Conservation (phyloP, 35 echinoderm and acorn worm genomes). For the Nesometra sesokonis region DNA sequence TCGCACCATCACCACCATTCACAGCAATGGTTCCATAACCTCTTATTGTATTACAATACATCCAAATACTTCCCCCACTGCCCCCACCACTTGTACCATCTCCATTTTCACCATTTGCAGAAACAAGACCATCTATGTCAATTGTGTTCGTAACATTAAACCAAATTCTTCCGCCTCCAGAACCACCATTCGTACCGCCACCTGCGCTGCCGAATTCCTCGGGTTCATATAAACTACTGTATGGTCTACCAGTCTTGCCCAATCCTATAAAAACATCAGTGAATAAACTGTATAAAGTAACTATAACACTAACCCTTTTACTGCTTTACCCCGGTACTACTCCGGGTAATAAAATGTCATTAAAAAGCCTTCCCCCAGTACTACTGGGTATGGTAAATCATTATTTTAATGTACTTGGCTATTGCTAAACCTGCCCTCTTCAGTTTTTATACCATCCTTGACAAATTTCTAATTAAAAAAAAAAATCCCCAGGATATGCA, state of each 20-base stretch:
- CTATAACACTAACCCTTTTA: no score
- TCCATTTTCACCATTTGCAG: constrained; percentile 43
- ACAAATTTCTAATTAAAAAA: no score
- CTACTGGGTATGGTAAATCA: no score
- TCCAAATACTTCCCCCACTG: constrained; percentile 91
- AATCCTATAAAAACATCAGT: constrained; percentile 31
- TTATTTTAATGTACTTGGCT: no score
- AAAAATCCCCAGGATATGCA: no score
- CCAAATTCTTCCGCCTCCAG: constrained; percentile 85
- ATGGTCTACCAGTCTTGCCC: constrained; percentile 50
- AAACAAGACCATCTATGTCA: constrained; percentile 73
- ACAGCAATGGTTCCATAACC: constrained; percentile 67
- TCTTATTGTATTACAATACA: constrained; percentile 76
- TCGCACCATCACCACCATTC: constrained; percentile 56
- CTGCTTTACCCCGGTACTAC: no score
- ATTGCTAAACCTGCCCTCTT: no score
- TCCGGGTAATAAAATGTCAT: no score
- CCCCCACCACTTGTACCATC: constrained; percentile 41
- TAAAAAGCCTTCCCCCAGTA: no score
- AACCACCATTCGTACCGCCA: constrained; percentile 49
- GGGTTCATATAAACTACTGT: constrained; percentile 84
- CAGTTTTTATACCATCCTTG: no score
- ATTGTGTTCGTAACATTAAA: constrained; percentile 88
- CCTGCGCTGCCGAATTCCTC: constrained; percentile 87
- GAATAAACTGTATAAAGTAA: not conserved